Percentiles rank a stretch among this genome's conserved stretches.
These are phyloP conservation scores for Leptura quadrifasciata DNA, from an alignment of 2,888 invertebrate genomes.

Conservation along the genomic window DNA sequence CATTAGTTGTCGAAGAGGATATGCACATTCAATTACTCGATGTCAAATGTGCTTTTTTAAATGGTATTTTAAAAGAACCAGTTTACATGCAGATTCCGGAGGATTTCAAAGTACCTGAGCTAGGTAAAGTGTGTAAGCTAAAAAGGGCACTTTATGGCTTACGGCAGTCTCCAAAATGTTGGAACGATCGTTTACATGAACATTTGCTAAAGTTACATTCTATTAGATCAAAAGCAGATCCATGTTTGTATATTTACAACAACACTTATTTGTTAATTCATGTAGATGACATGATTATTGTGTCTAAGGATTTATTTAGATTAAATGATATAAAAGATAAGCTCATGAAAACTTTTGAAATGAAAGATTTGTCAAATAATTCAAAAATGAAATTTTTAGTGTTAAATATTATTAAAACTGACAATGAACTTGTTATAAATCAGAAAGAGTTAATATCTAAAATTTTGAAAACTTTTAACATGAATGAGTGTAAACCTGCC, in stretches of 20 bases:
- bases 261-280: conserved; percentile 49
- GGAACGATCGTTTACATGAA: conserved; percentile 37
- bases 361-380: no score
- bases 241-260: no score
- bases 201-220: conserved; percentile 43
- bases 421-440: not conserved
- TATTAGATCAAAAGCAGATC: no score
- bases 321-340: no score
- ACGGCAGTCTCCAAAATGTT: conserved; percentile 52
- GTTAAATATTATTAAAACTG: not conserved
- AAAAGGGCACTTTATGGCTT: conserved; percentile 52
- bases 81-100: conserved; percentile 39
- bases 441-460: not conserved
- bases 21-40: conserved; percentile 46
- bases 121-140: conserved; percentile 47
- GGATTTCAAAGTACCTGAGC: conserved; percentile 33
- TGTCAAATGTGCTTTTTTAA: conserved; percentile 53
- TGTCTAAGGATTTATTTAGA: no score
- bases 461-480: conserved; percentile 45
- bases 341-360: no score
- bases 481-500: conserved; percentile 34
- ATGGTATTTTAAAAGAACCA: conserved; percentile 29
- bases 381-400: no score
- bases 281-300: conserved; percentile 33
- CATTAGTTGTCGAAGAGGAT: conserved; percentile 41